Base-by-base conservation (phyloP, 2,113 vertebrate species). In the Phainopepla nitens region DNA sequence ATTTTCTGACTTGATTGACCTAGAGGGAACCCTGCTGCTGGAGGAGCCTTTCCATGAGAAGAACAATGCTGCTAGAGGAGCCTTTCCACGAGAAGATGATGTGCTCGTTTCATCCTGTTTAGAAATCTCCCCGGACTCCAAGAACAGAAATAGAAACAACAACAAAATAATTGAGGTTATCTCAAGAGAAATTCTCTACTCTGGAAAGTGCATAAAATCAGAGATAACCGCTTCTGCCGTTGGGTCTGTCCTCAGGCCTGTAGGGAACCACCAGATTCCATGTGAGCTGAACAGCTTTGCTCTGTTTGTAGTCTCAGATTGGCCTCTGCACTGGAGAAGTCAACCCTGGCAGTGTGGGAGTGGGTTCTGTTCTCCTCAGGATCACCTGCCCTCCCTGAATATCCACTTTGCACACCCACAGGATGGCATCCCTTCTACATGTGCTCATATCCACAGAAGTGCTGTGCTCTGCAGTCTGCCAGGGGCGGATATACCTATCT, bases 401-500 rank as follows among this genome's bases (percentile, higher is more conserved):
- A 61, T 42, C 86, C 60, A 1, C 82, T 44, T 53, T 11, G 29
- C 85, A 51, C 76, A 47, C 84, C 75, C 90, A 36, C 62, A 56
- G 96, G 75, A 49, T 73, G 88, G 87, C 90, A 93, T 78, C 79
- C n/a, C 41, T 56, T 66, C 79, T 17, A 0, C 47, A 0, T 4
- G 66, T 24, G 10, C 70, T 77, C 47, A 3, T 2, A 50, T 11
- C 25, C 54, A 11, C 60, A 49, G 85, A 93, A 80, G 24, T 92
- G 92, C 92, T 44, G n/a, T 7, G 85, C 92, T 92, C 88, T 92
- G 95, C 94, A 90, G 62, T 31, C 87, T 96, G 84, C 41, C 0
- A 80, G 87, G 94, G 82, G 82, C 0, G 51, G 79, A 66, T 70
- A 45, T 5, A n/a, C 71, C 92, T 88, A 86, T 90, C 92, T 90